Evolutionary conservation across 23 tunicate genomes (phyloP).

Genomic region (Trididemnum clinides): DNA sequence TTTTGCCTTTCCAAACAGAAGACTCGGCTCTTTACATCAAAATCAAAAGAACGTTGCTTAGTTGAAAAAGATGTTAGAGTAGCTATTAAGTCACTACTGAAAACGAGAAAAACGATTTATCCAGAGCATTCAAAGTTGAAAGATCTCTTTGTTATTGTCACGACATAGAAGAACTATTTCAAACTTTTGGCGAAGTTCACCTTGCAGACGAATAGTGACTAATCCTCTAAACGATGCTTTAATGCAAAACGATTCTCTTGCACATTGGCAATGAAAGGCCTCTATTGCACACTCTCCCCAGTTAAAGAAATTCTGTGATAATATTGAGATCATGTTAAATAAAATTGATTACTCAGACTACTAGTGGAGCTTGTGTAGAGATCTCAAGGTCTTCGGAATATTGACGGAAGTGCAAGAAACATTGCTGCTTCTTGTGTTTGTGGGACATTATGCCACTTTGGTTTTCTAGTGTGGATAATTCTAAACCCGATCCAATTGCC

Average conservation of each 20-base stretch:
- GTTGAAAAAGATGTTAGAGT: neutral
- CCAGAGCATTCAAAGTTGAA: neutral
- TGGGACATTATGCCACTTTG: no score
- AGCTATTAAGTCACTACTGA: neutral
- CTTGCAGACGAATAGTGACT: neutral
- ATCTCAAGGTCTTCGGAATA: neutral
- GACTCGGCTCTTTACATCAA: neutral
- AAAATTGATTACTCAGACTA: neutral
- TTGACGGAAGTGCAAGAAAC: neutral
- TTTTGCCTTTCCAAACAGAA: neutral
- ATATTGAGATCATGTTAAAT: neutral
- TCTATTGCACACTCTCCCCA: neutral
- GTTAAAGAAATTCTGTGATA: neutral
- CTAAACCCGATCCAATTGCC: no score
- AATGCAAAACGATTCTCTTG: neutral
- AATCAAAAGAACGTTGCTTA: neutral
- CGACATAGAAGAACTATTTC: no score
- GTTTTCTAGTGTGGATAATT: no score
- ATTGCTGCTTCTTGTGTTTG: neutral
- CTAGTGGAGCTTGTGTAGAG: neutral
- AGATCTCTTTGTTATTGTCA: no score
- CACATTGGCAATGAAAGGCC: neutral
- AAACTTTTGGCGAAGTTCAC: neutral
- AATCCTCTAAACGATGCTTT: neutral
- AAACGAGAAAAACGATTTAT: neutral